Base-by-base conservation (phyloP, 2,113 vertebrate genomes). In the Xyrauchen texanus region DNA sequence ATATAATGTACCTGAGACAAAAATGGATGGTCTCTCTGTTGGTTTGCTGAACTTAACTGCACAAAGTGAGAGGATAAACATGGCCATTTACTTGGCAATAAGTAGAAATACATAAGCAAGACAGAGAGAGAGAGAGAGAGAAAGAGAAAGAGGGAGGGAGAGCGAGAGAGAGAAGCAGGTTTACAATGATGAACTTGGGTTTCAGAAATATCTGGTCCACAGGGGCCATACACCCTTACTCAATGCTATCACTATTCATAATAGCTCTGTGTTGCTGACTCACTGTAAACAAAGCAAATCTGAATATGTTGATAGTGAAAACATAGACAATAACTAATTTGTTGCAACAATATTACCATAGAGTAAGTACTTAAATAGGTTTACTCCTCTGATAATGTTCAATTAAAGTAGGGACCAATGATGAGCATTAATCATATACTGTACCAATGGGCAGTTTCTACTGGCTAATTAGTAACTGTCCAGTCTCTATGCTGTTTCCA, bases 401-500 rank as follows among this genome's bases (percentile, higher is more conserved):
- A 47, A 60, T 42, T 46, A 55, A 51, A 34, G 12, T 1, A 34
- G 21, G 21, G 1, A 34, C 21, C 21, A 34, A 3, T 34, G 21
- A 34, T 34, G 21, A 34, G 21, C 21, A 34, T 34, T 34, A 34
- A 34, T 34, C 21, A 34, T 34, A 7, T 58, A 15, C 13, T 58
- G 3, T 13, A 58, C 55, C 3, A n/a, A 64, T n/a, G 21, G 15
- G 16, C 16, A 11, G 46, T 52, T n/a, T 34, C 9, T 15, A 15
- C 46, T 60, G 51, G 64, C 42, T 46, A 65, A 51, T 53, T 80
- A 61, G 63, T 44, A 66, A 57, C 47, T 7, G 61, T 60, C 66
- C 46, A 79, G 66, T 44, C 60, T 65, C 70, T 10, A 13, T 10
- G 45, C 77, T 83, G 53, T 80, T 71, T 83, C 72, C 67, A 83